Conservation (phyloP, 2,888 invertebrate genomes). For the Andrena minutula region DNA sequence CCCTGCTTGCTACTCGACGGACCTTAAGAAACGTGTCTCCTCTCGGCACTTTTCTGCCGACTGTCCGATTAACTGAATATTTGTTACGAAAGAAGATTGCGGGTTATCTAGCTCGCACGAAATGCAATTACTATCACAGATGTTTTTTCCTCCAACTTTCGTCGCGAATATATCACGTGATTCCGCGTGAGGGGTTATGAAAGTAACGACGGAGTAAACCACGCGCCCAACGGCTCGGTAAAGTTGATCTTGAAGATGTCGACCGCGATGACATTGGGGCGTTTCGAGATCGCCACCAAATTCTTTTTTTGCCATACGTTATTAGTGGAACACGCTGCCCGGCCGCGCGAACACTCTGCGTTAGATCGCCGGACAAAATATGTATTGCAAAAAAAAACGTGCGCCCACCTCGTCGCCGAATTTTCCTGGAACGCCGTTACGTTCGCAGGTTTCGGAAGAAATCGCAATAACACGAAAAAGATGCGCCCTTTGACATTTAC, state of each 20-base stretch:
- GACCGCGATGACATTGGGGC: background rate
- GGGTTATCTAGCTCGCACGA: conserved; percentile 1
- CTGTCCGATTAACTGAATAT: background rate
- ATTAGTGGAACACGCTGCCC: background rate
- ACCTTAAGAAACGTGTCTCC: background rate
- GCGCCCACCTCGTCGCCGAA: conserved; percentile 8
- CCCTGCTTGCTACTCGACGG: no score
- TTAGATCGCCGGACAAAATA: conserved; percentile 13
- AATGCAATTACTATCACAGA: background rate
- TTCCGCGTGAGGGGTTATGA: background rate
- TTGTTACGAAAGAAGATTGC: background rate
- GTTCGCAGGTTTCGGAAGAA: background rate
- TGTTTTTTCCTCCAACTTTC: conserved; percentile 5
- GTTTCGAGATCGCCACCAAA: background rate
- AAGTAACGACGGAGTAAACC: background rate
- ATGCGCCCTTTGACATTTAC: background rate
- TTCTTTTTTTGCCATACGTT: background rate
- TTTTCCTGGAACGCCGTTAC: conserved; percentile 23
- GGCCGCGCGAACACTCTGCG: background rate
- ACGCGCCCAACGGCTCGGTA: background rate
- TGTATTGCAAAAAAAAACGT: background rate
- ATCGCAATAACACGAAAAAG: background rate
- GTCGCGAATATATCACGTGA: background rate
- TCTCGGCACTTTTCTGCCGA: background rate
- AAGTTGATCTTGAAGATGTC: background rate